Conservation (phyloP, 2,888 invertebrate species). For the Leptopilina myrica region DNA sequence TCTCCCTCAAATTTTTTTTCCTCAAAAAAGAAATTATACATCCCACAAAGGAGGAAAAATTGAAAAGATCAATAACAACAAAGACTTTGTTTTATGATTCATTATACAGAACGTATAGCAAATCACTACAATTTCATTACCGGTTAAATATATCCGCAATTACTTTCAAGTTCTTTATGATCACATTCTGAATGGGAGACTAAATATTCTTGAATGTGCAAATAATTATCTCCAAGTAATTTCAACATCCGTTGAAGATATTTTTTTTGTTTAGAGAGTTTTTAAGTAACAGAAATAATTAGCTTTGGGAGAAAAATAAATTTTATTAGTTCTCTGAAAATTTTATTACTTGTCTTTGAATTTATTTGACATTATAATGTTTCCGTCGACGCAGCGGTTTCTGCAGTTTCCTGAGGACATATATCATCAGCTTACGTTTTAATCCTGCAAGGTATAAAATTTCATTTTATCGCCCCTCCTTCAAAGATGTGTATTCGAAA, state of each 20-base stretch:
- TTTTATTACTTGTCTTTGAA: conserved; percentile 30
- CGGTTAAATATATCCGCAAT: not conserved
- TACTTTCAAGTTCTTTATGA: not conserved
- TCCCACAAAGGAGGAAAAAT: too few species aligned
- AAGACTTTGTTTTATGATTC: too few species aligned
- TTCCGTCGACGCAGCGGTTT: conserved; percentile 29
- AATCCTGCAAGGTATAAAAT: conserved; percentile 30
- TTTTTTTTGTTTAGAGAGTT: not conserved
- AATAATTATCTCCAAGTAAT: not conserved
- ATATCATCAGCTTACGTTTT: conserved; percentile 27
- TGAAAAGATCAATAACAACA: too few species aligned
- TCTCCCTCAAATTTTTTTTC: too few species aligned
- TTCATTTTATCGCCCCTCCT: conserved; percentile 27
- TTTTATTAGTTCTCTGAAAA: conserved; percentile 3
- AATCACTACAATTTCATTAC: not conserved
- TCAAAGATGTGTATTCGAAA: not conserved
- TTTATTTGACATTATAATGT: conserved; percentile 32
- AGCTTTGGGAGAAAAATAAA: conserved; percentile 3
- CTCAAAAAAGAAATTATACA: too few species aligned
- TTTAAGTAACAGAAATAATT: conserved; percentile 1
- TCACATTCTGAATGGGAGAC: not conserved
- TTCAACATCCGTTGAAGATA: not conserved
- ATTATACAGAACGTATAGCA: too few species aligned
- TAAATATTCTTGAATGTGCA: not conserved
- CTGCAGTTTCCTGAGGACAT: conserved; percentile 24